Conservation (phyloP, 2,797 vertebrate species). For the Eptatretus atami region DNA sequence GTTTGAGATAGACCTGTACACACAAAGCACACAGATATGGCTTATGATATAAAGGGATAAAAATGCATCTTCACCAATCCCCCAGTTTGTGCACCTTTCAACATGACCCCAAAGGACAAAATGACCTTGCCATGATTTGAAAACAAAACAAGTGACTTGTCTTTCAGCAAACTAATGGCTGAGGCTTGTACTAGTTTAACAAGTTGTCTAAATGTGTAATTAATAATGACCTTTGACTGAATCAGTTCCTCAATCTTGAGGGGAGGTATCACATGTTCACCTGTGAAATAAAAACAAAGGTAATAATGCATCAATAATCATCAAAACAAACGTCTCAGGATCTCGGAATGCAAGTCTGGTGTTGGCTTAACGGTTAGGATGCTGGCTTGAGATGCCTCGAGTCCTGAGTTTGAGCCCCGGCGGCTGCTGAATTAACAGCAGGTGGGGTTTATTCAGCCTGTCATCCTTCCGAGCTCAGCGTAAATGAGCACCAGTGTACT, state of each 20-base stretch:
- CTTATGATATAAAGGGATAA: background rate
- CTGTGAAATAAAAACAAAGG: slow-evolving; percentile 17
- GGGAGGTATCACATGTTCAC: slow-evolving; percentile 34
- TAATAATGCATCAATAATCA: background rate
- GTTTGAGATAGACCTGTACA: slow-evolving; percentile 50
- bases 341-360: no score
- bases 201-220: slow-evolving; percentile 6
- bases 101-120: background rate
- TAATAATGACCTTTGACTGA: slow-evolving; percentile 56
- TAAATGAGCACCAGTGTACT: no score
- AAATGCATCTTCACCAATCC: background rate
- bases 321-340: no score
- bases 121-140: background rate
- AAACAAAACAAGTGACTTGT: background rate
- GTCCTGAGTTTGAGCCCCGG: no score
- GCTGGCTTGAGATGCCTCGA: no score
- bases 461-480: no score
- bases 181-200: background rate
- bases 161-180: background rate
- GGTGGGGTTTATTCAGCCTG: no score
- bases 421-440: no score
- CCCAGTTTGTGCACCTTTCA: background rate
- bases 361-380: no score
- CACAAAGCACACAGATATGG: slow-evolving; percentile 8
- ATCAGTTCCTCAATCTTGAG: slow-evolving; percentile 87